phyloP scores from a whole-genome alignment of 2,797 vertebrate genomes.

The Aselliscus stoliczkanus region DNA sequence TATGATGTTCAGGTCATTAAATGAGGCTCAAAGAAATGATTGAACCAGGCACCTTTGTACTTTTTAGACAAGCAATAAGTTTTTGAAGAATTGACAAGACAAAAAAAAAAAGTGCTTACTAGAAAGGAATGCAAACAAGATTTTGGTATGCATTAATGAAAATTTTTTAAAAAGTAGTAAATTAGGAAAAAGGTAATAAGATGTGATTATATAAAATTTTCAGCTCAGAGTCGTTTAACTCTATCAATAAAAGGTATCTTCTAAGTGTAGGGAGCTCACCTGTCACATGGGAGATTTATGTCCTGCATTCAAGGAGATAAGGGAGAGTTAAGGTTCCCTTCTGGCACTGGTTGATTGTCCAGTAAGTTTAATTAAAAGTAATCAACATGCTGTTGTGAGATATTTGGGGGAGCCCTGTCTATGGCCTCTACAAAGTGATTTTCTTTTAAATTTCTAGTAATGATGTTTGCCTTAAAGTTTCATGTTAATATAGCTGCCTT shows the following conservation, averaged over 20 bases:
- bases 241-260: neutral
- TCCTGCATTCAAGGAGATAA: neutral
- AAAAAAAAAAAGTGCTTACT: neutral
- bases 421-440: neutral
- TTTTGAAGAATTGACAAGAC: neutral
- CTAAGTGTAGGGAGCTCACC: neutral
- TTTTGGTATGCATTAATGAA: neutral
- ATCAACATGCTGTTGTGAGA: neutral
- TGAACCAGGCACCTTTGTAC: neutral
- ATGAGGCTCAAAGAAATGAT: neutral
- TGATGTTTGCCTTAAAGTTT: neutral
- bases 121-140: neutral
- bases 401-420: neutral
- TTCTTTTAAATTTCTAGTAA: neutral
- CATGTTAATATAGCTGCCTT: neutral
- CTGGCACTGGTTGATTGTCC: neutral
- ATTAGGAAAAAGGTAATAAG: neutral
- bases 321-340: neutral
- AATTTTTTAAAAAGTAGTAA: neutral
- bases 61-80: neutral
- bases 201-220: neutral
- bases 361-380: neutral
- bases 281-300: neutral
- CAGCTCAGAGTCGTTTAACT: neutral
- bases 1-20: neutral